Evolutionary conservation across 1,140 invertebrate species (phyloP), one percentile per base, ranked within the genome.

Genomic region (Drosophila pallidifrons): DNA sequence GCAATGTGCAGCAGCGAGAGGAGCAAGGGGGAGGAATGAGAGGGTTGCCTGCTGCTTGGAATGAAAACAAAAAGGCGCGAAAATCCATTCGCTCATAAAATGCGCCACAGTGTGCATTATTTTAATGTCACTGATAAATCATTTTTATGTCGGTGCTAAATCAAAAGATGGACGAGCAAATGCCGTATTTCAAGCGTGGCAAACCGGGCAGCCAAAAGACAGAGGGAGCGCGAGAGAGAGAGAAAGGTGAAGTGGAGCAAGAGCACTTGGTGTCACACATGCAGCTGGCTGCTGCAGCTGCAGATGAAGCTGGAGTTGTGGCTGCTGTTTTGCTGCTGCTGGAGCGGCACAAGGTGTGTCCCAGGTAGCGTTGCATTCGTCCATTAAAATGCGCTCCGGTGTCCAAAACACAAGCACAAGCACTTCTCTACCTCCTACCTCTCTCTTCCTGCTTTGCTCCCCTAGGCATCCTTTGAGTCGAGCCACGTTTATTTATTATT

Each of bases 41-140:
- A 55, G 20, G 13, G 41, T 20, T 59, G 55, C 28, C 54, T 11
- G 25, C 46, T 64, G 60, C 41, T 16, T 52, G 38, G 52, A 47
- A 67, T 75, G 54, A 78, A 79, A 83, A 88, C 83, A 88, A 88
- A 88, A 88, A 88, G 87, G 86, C 87, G 89, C 89, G 89, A 91
- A 88, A 91, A 91, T 87, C 90, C 86, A 91, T 91, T 91, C 90
- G 91, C 82, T 91, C 90, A 91, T 91, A 91, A 91, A 91, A 91
- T 91, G 90, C 81, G 90, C 90, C 90, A 90, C 86, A 91, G 91
- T 92, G 88, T 92, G 91, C 86, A 92, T 92, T 92, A 92, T 92
- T 92, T 92, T 92, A 92, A 92, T 92, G 91, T 92, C 91, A 92
- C 91, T 92, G 91, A 92, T 92, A 92, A 92, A 92, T 92, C 91